phyloP scores from a whole-genome alignment of 2,113 vertebrate species.

The Gasterosteus nipponicus region DNA sequence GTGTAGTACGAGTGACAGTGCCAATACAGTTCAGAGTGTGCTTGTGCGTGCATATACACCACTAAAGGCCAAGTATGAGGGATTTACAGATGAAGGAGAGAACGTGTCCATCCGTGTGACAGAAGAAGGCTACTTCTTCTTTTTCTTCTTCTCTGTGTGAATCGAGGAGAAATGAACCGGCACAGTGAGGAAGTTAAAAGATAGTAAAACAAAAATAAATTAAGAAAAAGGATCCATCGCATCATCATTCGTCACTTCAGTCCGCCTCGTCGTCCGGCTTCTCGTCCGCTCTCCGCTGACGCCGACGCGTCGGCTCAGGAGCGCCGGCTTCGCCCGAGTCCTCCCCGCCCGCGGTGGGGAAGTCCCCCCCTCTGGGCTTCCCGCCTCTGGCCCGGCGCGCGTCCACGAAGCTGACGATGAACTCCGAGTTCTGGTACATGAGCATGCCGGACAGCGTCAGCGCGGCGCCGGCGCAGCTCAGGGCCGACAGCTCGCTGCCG shows the following conservation, averaged over 20 bases:
- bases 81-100: constrained; percentile 37
- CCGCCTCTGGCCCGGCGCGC: constrained; percentile 52
- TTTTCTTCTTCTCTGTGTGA: constrained; percentile 19
- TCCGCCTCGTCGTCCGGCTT: constrained; percentile 64
- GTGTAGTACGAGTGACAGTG: constrained; percentile 57
- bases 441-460: constrained; percentile 91
- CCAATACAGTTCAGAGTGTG: constrained; percentile 52
- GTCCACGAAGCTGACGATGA: constrained; percentile 83
- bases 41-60: constrained; percentile 59
- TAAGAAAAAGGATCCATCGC: constrained; percentile 5
- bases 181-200: constrained; percentile 62
- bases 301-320: constrained; percentile 29
- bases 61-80: constrained; percentile 33
- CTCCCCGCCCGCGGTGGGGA: not conserved
- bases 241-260: constrained; percentile 45
- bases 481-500: constrained; percentile 84
- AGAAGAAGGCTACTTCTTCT: constrained; percentile 46
- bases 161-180: constrained; percentile 58
- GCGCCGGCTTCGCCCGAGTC: not conserved
- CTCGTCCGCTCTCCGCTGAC: constrained; percentile 29
- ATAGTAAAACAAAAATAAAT: not conserved
- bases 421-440: constrained; percentile 92
- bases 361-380: not conserved
- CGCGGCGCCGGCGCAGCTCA: constrained; percentile 89
- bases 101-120: not conserved